Percentiles rank a stretch among this genome's conserved stretches.
phyloP scores from a whole-genome alignment of 2,888 invertebrate species.

The Plebejus anna region DNA sequence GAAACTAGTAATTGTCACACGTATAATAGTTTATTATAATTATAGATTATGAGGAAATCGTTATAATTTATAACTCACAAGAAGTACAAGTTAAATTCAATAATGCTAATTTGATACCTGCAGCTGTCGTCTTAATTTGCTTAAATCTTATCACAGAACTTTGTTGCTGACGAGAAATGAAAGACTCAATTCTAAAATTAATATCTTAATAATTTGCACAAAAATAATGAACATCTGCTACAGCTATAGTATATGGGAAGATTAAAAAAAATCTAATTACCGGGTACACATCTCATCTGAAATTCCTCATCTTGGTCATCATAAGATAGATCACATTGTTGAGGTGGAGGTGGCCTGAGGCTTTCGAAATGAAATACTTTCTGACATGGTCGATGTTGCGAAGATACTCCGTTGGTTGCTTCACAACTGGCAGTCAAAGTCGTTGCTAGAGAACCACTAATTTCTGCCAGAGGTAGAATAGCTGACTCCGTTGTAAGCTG shows the following conservation, averaged over 20 bases:
- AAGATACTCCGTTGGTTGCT: slow-evolving; percentile 65
- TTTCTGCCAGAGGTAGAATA: slow-evolving; percentile 58
- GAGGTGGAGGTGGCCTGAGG: slow-evolving; percentile 62
- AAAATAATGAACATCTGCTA: too few species aligned
- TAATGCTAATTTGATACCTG: neutral
- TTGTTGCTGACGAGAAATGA: neutral
- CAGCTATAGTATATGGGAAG: too few species aligned
- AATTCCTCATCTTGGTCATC: slow-evolving; percentile 60
- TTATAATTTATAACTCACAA: neutral
- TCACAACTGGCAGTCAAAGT: slow-evolving; percentile 60
- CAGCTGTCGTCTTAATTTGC: neutral
- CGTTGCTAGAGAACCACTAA: slow-evolving; percentile 60
- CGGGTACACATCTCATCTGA: slow-evolving; percentile 71
- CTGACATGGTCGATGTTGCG: slow-evolving; percentile 62
- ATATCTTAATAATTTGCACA: neutral
- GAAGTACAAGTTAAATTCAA: neutral
- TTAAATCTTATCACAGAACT: neutral
- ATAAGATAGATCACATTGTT: slow-evolving; percentile 66
- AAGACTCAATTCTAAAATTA: neutral
- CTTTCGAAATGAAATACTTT: slow-evolving; percentile 59
- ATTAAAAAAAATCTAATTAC: slow-evolving; percentile 42
- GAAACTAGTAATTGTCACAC: too few species aligned
- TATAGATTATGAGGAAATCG: too few species aligned
- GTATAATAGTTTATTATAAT: too few species aligned
- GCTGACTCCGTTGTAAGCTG: slow-evolving; percentile 67